Evolutionary conservation across 2,797 vertebrate species (phyloP).

Genomic region (Micrastur ruficollis): DNA sequence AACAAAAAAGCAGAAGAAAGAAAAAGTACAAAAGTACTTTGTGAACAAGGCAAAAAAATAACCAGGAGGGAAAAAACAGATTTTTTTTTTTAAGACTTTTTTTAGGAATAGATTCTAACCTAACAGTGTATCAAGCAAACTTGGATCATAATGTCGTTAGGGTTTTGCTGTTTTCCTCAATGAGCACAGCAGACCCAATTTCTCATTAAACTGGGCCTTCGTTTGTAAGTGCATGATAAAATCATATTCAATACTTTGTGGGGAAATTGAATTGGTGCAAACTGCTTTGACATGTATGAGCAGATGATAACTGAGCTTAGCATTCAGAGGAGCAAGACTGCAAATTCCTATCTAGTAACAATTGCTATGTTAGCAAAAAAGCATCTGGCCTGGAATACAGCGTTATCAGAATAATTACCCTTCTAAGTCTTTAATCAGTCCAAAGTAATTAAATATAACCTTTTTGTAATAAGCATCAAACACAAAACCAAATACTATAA

Average conservation of each 20-base stretch:
- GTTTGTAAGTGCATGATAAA: neutral
- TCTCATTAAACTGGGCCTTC: neutral
- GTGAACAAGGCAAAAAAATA: neutral
- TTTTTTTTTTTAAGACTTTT: neutral
- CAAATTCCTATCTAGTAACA: neutral
- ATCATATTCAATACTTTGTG: neutral
- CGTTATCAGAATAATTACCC: neutral
- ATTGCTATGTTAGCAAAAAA: neutral
- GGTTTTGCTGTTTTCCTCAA: neutral
- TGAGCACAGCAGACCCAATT: neutral
- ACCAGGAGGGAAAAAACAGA: neutral
- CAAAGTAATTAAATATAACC: neutral
- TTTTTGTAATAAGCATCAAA: neutral
- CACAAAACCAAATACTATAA: neutral
- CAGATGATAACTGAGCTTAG: neutral
- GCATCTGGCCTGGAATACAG: neutral
- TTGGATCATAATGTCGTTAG: neutral
- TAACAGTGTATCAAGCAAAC: neutral
- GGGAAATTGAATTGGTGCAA: neutral
- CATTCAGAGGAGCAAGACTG: neutral
- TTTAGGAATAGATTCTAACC: neutral
- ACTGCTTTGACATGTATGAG: neutral
- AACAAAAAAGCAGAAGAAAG: neutral
- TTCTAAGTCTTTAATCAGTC: neutral
- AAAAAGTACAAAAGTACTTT: neutral